phyloP scores from a whole-genome alignment of 2,797 vertebrate species.

The Tokudaia muenninki region DNA sequence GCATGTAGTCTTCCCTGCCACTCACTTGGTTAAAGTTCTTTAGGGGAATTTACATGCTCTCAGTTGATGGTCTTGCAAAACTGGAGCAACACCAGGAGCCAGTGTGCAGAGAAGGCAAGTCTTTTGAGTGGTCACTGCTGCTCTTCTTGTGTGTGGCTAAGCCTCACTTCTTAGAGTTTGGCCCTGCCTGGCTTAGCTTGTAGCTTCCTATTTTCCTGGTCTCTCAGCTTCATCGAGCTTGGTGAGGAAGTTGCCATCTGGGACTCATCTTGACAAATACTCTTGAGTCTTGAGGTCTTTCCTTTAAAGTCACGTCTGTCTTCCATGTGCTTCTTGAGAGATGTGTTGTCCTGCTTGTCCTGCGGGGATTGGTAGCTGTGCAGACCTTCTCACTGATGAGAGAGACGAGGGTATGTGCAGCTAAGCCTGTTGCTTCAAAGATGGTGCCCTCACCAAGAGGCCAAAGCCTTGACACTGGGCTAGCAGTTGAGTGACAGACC shows the following conservation, averaged over 20 bases:
- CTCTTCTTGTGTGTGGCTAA: background rate
- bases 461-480: background rate
- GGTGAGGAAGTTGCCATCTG: background rate
- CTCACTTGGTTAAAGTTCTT: constrained; percentile 15
- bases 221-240: background rate
- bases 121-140: background rate
- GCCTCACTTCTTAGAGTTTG: background rate
- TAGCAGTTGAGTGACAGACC: background rate
- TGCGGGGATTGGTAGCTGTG: background rate
- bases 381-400: background rate
- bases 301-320: background rate
- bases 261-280: constrained; percentile 42
- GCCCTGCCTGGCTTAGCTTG: background rate
- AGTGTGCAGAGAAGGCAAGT: background rate
- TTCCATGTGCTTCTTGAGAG: constrained; percentile 24
- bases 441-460: background rate
- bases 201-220: background rate
- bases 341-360: background rate
- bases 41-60: background rate
- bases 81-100: background rate
- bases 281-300: constrained; percentile 11
- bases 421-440: background rate
- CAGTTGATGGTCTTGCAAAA: background rate
- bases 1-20: constrained; percentile 58
- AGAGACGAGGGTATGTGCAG: background rate